These are phyloP conservation scores for Calliphora vicina DNA, from an alignment of 1,140 invertebrate species.

Conservation along the genomic window DNA sequence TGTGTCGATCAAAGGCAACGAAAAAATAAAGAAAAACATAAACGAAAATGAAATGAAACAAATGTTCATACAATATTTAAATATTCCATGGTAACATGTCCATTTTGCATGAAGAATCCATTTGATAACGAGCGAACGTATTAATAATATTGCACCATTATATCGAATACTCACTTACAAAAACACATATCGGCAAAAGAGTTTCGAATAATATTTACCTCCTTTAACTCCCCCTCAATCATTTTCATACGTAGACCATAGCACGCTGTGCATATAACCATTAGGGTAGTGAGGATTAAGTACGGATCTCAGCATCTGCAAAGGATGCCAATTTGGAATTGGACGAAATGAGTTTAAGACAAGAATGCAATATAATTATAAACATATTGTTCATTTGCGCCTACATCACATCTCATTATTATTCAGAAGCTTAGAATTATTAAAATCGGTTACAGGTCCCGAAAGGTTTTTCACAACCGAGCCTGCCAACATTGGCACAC, in stretches of 20 bases:
- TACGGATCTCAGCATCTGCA: too few species aligned
- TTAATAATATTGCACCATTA: conserved; percentile 52
- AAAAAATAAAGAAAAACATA: not conserved
- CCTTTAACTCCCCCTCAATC: not conserved
- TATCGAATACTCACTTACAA: not conserved
- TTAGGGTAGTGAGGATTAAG: not conserved
- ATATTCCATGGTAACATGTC: conserved; percentile 43
- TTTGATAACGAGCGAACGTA: conserved; percentile 63
- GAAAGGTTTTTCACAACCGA: too few species aligned
- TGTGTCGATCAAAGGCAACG: conserved; percentile 17
- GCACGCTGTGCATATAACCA: not conserved
- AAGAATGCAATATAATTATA: too few species aligned
- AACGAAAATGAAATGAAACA: conserved; percentile 1
- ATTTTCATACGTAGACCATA: not conserved
- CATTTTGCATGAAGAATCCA: conserved; percentile 60
- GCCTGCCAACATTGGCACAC: too few species aligned
- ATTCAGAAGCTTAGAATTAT: too few species aligned
- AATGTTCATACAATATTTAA: not conserved
- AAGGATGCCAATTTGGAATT: too few species aligned
- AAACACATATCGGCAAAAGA: not conserved
- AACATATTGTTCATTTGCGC: too few species aligned
- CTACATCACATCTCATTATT: too few species aligned
- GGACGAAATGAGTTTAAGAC: too few species aligned
- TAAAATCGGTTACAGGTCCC: too few species aligned
- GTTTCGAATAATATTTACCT: not conserved